These are phyloP conservation scores for Cryptophagus acutangulus DNA, from an alignment of 2,888 invertebrate genomes.

Conservation along the genomic window DNA sequence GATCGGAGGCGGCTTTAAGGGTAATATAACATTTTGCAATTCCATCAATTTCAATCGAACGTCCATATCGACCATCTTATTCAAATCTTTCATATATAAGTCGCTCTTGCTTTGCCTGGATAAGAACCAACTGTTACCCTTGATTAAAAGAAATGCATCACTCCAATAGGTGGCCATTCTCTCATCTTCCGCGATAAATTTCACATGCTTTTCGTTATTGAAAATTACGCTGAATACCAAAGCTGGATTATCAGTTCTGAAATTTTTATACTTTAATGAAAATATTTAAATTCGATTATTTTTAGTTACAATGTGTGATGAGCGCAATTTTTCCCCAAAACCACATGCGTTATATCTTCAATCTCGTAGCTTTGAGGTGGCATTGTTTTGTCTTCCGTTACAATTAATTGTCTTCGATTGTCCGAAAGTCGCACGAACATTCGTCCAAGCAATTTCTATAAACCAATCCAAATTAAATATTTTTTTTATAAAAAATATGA, in stretches of 20 bases:
- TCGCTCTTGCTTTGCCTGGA: constrained; percentile 33
- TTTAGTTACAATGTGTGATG: background rate
- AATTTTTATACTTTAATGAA: constrained; percentile 16
- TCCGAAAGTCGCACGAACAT: constrained; percentile 24
- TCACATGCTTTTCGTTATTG: constrained; percentile 34
- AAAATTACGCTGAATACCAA: constrained; percentile 40
- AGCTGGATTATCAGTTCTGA: constrained; percentile 30
- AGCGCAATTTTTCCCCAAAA: constrained; percentile 6
- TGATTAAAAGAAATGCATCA: constrained; percentile 39
- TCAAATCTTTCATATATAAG: constrained; percentile 37
- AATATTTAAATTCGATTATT: constrained; percentile 1
- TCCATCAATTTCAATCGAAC: constrained; percentile 40
- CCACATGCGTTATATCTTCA: constrained; percentile 1
- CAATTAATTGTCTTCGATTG: constrained; percentile 22
- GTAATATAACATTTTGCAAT: constrained; percentile 40
- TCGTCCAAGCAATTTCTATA: constrained; percentile 7
- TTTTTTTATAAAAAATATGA: background rate
- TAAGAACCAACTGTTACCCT: constrained; percentile 29
- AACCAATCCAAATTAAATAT: background rate
- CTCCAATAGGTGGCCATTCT: constrained; percentile 40
- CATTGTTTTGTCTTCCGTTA: constrained; percentile 15
- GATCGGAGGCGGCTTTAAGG: constrained; percentile 39
- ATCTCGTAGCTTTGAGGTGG: constrained; percentile 6
- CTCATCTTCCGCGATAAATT: constrained; percentile 40
- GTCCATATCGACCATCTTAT: constrained; percentile 41